phyloP scores from a whole-genome alignment of 1,140 invertebrate genomes.

The Elysia chlorotica region DNA sequence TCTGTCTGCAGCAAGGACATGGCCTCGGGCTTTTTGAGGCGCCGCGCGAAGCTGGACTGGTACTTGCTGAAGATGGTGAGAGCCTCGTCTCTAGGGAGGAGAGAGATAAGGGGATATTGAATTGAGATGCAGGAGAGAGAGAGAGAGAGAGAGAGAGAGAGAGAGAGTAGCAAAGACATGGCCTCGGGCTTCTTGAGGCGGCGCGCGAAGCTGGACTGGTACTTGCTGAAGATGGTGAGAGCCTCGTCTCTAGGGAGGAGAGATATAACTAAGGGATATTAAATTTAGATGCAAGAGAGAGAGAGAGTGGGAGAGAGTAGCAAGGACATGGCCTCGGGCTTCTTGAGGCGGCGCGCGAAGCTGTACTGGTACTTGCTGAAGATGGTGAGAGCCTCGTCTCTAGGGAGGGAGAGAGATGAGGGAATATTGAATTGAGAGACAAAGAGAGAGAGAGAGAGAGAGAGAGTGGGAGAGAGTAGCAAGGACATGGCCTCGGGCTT shows the following conservation, averaged over 20 bases:
- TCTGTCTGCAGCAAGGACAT: conserved; percentile 38
- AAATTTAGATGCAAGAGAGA: no score
- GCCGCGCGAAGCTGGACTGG: conserved; percentile 36
- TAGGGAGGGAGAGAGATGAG: background rate
- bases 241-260: no score
- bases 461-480: background rate
- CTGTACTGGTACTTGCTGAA: conserved; percentile 4
- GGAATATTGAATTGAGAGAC: background rate
- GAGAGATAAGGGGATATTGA: background rate
- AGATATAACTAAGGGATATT: no score
- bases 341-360: background rate
- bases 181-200: no score
- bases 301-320: no score
- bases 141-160: background rate
- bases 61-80: conserved; percentile 46
- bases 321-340: background rate
- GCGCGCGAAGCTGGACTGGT: background rate
- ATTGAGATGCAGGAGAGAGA: background rate
- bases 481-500: no score
- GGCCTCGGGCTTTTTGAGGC: conserved; percentile 41
- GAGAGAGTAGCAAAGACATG: background rate
- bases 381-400: background rate
- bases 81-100: conserved; percentile 35
- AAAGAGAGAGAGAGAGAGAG: background rate
- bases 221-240: background rate